A percentile compares a stretch with the other conserved stretches of the same genome.
Conservation (phyloP, 2,797 vertebrate species). For the Phrynocephalus guinanensis region DNA sequence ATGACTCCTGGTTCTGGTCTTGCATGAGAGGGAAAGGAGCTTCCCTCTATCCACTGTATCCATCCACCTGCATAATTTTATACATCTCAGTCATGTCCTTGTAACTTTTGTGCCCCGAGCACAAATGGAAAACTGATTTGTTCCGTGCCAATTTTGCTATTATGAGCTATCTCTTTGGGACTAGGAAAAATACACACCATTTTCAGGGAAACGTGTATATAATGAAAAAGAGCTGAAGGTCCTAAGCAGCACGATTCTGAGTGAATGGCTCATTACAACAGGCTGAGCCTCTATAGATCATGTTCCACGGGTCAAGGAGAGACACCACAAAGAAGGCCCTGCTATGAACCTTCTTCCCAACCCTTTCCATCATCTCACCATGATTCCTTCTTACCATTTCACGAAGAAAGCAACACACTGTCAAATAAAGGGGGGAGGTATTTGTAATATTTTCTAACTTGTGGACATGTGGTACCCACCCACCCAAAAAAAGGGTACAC, state of each 20-base stretch:
- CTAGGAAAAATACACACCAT: too few species aligned
- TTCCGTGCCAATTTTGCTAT: too few species aligned
- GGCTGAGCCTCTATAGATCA: not conserved
- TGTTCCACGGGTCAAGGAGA: not conserved
- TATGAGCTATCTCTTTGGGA: too few species aligned
- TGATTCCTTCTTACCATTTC: not conserved
- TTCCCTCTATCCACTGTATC: not conserved
- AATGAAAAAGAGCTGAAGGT: too few species aligned
- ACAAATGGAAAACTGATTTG: too few species aligned
- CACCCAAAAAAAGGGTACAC: not conserved
- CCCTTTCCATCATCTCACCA: not conserved
- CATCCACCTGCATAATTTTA: not conserved
- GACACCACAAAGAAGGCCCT: not conserved
- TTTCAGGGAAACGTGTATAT: too few species aligned
- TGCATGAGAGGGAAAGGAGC: too few species aligned
- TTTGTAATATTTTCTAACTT: not conserved
- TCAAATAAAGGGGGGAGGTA: slow-evolving; percentile 32
- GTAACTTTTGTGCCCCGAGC: too few species aligned
- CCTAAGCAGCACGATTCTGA: too few species aligned
- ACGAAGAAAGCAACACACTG: slow-evolving; percentile 16
- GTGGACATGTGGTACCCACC: not conserved
- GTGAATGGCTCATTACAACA: not conserved
- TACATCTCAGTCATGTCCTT: too few species aligned
- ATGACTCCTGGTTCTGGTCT: too few species aligned
- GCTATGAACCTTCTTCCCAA: not conserved